These are phyloP conservation scores for Lepilemur ruficaudatus DNA, from an alignment of 2,797 vertebrate species.

Conservation along the genomic window DNA sequence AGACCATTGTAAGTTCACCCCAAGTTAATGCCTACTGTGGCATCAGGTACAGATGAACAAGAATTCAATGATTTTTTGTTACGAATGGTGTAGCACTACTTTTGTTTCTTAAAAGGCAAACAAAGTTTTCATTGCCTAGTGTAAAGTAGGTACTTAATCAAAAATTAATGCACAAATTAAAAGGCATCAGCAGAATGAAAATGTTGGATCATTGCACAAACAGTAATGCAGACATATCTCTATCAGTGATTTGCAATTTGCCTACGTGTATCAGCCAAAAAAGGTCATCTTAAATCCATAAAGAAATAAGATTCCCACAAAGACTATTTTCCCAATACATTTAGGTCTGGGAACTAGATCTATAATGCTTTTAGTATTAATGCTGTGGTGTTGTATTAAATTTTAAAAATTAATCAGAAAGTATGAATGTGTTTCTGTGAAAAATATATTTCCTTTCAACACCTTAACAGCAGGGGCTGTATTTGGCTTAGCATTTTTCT, in stretches of 20 bases:
- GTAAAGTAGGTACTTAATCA: background rate
- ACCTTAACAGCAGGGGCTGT: background rate
- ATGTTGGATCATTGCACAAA: background rate
- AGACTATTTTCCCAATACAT: background rate
- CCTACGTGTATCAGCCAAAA: background rate
- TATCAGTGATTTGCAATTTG: background rate
- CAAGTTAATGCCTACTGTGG: background rate
- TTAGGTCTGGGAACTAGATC: background rate
- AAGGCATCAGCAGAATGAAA: background rate
- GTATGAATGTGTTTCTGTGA: background rate
- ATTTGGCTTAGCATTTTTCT: constrained; percentile 6
- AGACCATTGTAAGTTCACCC: background rate
- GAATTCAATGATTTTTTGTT: background rate
- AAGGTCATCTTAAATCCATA: background rate
- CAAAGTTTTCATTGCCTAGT: background rate
- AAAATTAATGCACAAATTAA: background rate
- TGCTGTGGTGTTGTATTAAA: background rate
- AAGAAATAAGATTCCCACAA: background rate
- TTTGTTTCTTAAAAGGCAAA: background rate
- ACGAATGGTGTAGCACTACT: background rate
- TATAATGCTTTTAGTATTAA: background rate
- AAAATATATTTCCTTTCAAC: background rate
- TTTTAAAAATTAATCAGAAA: background rate
- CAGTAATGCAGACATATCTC: background rate
- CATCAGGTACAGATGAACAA: background rate